Conservation (phyloP, 2,888 invertebrate species). For the Cryptocheilus praepositus region DNA sequence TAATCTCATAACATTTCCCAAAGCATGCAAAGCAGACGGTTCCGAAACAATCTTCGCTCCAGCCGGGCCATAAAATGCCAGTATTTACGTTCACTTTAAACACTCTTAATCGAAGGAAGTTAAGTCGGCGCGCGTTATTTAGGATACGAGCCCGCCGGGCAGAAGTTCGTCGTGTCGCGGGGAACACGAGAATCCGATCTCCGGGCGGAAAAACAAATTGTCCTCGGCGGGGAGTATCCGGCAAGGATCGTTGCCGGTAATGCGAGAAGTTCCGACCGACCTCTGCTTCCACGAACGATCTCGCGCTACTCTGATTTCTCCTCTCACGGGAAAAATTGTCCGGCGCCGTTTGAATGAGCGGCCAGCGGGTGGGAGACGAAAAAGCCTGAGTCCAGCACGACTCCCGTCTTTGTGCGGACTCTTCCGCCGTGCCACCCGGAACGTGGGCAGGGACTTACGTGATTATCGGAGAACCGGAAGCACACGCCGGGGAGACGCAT, state of each 20-base stretch:
- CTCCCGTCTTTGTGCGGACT: not conserved
- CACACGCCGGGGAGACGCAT: conserved; percentile 1
- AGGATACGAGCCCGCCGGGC: conserved; percentile 12
- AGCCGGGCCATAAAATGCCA: too few species aligned
- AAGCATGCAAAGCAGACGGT: too few species aligned
- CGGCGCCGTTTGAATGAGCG: not conserved
- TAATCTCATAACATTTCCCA: too few species aligned
- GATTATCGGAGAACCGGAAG: conserved; percentile 23
- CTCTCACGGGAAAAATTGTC: conserved; percentile 17
- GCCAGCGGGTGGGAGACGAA: not conserved
- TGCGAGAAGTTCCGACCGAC: conserved; percentile 31
- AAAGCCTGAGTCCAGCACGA: not conserved
- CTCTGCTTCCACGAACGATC: too few species aligned
- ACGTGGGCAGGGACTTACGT: conserved; percentile 6
- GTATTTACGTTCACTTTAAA: not conserved
- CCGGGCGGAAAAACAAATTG: conserved; percentile 22
- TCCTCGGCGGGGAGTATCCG: conserved; percentile 4
- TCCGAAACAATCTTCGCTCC: too few species aligned
- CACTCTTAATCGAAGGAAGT: conserved; percentile 24
- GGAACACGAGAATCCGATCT: not conserved
- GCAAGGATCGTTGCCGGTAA: conserved; percentile 21
- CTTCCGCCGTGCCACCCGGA: not conserved
- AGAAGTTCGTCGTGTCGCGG: conserved; percentile 9
- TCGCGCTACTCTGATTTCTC: conserved; percentile 9
- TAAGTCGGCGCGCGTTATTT: conserved; percentile 29